phyloP scores from a whole-genome alignment of 2,797 vertebrate species.

The Epinephelus awoara region DNA sequence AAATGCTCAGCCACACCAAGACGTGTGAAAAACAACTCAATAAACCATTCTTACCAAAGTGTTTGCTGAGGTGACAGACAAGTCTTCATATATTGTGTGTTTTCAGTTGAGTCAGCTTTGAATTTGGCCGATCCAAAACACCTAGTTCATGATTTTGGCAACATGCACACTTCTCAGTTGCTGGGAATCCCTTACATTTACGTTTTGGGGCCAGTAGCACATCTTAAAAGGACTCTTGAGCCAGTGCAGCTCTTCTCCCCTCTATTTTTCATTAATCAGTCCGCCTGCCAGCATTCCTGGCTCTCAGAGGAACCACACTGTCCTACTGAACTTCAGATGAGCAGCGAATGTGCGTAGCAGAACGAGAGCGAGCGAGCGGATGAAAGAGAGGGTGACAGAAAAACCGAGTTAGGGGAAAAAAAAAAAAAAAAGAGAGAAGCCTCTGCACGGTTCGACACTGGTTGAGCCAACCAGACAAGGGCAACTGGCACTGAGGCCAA shows the following conservation, averaged over 20 bases:
- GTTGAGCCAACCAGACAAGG: conserved; percentile 50
- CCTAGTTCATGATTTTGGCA: conserved; percentile 4
- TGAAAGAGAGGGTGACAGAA: conserved; percentile 38
- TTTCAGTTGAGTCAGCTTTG: conserved; percentile 1
- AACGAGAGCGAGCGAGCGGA: neutral
- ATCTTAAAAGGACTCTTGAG: conserved; percentile 42
- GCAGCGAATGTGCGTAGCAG: conserved; percentile 49
- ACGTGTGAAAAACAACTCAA: neutral
- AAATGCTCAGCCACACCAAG: neutral
- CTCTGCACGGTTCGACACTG: conserved; percentile 1
- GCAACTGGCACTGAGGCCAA: conserved; percentile 48
- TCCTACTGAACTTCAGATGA: conserved; percentile 79
- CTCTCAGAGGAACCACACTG: conserved; percentile 75
- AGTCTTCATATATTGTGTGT: neutral
- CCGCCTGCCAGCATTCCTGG: conserved; percentile 58
- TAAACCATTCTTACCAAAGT: neutral
- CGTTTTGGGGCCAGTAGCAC: conserved; percentile 62
- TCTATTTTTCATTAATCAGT: conserved; percentile 67
- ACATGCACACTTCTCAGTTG: conserved; percentile 9
- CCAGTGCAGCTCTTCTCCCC: conserved; percentile 40
- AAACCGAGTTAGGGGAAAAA: neutral
- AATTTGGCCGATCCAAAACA: neutral
- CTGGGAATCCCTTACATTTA: conserved; percentile 54
- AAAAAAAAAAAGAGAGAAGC: neutral
- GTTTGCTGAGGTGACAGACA: neutral